Conservation (phyloP, 2,888 invertebrate species). For the Apamea anceps region DNA sequence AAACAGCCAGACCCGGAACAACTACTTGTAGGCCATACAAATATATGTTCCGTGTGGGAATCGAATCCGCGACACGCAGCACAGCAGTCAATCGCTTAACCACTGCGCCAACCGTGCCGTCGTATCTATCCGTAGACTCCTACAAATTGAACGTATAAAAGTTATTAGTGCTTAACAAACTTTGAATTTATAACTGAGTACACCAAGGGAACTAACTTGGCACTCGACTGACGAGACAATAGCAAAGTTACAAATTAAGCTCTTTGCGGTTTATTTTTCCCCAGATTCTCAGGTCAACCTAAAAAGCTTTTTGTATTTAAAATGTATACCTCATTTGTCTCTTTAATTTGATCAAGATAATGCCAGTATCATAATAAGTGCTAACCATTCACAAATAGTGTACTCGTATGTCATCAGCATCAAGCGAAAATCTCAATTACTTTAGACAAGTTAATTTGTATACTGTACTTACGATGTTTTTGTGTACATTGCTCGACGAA, state of each 20-base stretch:
- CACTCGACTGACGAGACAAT: background rate
- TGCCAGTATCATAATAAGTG: slow-evolving; percentile 23
- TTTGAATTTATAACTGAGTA: background rate
- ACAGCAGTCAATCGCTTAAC: too few species aligned
- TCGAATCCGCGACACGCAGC: too few species aligned
- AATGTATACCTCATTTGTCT: background rate
- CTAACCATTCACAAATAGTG: slow-evolving; percentile 22
- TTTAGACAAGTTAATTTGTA: slow-evolving; percentile 48
- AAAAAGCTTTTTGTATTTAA: background rate
- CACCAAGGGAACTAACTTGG: background rate
- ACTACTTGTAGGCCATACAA: too few species aligned
- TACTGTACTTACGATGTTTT: slow-evolving; percentile 35
- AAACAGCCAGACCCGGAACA: too few species aligned
- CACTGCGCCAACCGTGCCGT: too few species aligned
- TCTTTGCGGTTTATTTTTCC: background rate
- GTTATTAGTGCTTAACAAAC: background rate
- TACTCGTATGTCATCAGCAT: slow-evolving; percentile 50
- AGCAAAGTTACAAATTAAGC: background rate
- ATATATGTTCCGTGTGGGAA: too few species aligned
- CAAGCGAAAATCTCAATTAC: slow-evolving; percentile 53
- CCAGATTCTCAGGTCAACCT: background rate
- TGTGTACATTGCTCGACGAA: slow-evolving; percentile 26
- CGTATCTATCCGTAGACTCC: background rate
- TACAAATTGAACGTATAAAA: background rate
- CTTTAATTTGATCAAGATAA: slow-evolving; percentile 29